These are phyloP conservation scores for Stenurella melanura DNA, from an alignment of 2,888 invertebrate species.

Conservation along the genomic window DNA sequence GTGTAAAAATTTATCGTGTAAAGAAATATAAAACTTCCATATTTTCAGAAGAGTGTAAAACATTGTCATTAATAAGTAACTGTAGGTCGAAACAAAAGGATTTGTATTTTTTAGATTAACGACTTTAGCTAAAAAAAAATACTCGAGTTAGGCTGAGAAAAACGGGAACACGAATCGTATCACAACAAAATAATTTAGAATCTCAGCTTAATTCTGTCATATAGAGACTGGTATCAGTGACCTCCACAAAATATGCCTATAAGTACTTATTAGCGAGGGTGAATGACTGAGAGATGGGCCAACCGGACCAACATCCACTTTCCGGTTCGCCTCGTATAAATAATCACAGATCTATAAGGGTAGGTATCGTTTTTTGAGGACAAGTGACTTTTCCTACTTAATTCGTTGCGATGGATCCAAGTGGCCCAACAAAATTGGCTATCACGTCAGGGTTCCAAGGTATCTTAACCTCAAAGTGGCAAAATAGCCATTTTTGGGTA, in stretches of 20 bases:
- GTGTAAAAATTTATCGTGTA: constrained; percentile 48
- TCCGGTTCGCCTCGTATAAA: constrained; percentile 26
- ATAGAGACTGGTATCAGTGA: constrained; percentile 62
- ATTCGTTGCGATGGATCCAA: too few relatives aligned
- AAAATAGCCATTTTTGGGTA: too few relatives aligned
- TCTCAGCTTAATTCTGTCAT: constrained; percentile 58
- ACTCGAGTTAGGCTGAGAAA: constrained; percentile 60
- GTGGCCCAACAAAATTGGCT: too few relatives aligned
- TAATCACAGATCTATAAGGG: too few relatives aligned
- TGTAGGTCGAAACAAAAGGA: constrained; percentile 59
- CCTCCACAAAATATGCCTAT: constrained; percentile 63
- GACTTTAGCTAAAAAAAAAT: constrained; percentile 51
- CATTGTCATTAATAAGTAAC: constrained; percentile 58
- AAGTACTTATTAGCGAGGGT: constrained; percentile 69
- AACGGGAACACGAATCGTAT: constrained; percentile 36
- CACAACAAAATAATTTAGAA: constrained; percentile 26
- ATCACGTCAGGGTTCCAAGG: too few relatives aligned
- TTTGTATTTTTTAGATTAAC: constrained; percentile 60
- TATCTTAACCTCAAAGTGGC: too few relatives aligned
- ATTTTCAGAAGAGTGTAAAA: constrained; percentile 59
- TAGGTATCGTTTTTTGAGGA: too few relatives aligned
- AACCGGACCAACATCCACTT: constrained; percentile 55
- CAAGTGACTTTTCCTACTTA: too few relatives aligned
- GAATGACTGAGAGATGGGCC: constrained; percentile 66
- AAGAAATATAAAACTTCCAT: constrained; percentile 51